These are phyloP conservation scores for Mellilla xanthometata DNA, from an alignment of 2,888 invertebrate genomes.

Conservation along the genomic window DNA sequence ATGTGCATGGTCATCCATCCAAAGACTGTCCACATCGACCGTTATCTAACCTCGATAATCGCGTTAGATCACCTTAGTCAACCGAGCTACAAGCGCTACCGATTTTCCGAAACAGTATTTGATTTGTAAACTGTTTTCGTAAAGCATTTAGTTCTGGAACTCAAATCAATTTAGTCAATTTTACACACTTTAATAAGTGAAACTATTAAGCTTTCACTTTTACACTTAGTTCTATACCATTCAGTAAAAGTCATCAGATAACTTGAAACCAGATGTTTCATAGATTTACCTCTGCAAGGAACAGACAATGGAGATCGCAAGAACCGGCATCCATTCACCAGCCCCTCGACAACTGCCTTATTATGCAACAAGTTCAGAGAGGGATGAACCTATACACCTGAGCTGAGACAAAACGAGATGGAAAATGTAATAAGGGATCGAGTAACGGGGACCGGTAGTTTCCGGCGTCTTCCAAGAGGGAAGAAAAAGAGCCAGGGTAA, in stretches of 20 bases:
- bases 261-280: slow-evolving; percentile 32
- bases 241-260: slow-evolving; percentile 14
- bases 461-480: slow-evolving; percentile 65
- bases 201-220: too few relatives aligned
- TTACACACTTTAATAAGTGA: too few relatives aligned
- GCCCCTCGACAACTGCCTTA: slow-evolving; percentile 45
- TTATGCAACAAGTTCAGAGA: slow-evolving; percentile 54
- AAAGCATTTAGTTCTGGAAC: too few relatives aligned
- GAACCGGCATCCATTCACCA: slow-evolving; percentile 53
- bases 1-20: too few relatives aligned
- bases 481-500: slow-evolving; percentile 42
- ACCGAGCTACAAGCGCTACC: too few relatives aligned
- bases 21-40: too few relatives aligned
- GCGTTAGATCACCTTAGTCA: too few relatives aligned
- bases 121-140: too few relatives aligned
- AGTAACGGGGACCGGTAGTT: slow-evolving; percentile 61
- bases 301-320: slow-evolving; percentile 43
- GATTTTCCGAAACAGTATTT: too few relatives aligned
- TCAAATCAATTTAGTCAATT: too few relatives aligned
- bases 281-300: slow-evolving; percentile 49
- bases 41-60: too few relatives aligned
- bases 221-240: too few relatives aligned
- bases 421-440: slow-evolving; percentile 32
- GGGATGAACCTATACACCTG: slow-evolving; percentile 34
- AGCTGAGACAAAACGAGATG: slow-evolving; percentile 42